These are phyloP conservation scores for Clarias laeviceps DNA, from an alignment of 2,797 vertebrate species.

Conservation along the genomic window DNA sequence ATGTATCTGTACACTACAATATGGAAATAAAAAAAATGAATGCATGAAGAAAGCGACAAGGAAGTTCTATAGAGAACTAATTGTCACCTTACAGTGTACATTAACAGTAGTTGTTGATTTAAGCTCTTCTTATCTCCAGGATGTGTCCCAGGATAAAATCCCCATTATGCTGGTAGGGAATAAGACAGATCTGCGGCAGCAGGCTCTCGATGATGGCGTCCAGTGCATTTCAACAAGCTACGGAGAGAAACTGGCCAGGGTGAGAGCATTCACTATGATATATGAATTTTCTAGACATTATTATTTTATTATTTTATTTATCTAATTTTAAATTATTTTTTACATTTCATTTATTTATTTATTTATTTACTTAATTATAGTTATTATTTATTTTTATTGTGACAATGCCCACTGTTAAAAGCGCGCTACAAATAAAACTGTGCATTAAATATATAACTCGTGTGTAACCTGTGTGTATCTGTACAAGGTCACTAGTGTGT, in stretches of 20 bases:
- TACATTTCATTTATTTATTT: no score
- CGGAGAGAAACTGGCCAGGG: conserved; percentile 96
- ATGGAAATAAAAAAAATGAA: no score
- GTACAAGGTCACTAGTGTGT: background rate
- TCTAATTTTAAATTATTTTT: no score
- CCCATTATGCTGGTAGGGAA: conserved; percentile 98
- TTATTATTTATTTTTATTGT: no score
- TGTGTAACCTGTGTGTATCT: background rate
- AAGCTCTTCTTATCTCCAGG: conserved; percentile 64
- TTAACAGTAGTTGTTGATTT: background rate
- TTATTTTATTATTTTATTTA: no score
- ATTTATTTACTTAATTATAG: no score
- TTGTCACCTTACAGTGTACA: background rate
- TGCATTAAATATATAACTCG: background rate
- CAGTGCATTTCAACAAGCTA: conserved; percentile 82
- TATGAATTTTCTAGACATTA: no score
- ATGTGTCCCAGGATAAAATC: conserved; percentile 82
- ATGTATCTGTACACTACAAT: no score
- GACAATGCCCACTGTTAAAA: no score
- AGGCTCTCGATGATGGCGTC: conserved; percentile 68
- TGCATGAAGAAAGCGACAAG: background rate
- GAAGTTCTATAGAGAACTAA: background rate
- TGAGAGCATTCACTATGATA: conserved; percentile 63
- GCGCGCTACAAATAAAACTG: no score
- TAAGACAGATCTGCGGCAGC: conserved; percentile 87